Conservation (phyloP, 2,113 vertebrate species). For the Brachyistius frenatus region DNA sequence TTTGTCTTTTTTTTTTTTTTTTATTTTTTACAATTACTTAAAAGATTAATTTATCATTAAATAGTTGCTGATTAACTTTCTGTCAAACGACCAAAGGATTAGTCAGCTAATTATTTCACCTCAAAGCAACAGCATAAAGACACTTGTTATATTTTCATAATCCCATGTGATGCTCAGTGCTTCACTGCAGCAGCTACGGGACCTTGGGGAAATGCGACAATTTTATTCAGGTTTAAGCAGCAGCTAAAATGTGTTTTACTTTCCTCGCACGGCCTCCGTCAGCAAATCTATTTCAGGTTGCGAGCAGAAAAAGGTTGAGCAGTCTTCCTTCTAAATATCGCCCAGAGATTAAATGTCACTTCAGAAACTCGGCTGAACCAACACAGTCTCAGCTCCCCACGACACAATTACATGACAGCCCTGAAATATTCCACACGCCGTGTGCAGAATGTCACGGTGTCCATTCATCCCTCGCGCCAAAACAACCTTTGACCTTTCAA, state of each 20-base stretch:
- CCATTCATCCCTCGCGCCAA: conserved; percentile 60
- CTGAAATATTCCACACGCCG: conserved; percentile 55
- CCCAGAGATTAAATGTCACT: conserved; percentile 67
- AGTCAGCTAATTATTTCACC: neutral
- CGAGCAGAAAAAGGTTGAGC: conserved; percentile 46
- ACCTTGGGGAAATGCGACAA: neutral
- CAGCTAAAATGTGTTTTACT: neutral
- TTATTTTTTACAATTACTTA: neutral
- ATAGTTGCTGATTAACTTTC: neutral
- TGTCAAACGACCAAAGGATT: no score
- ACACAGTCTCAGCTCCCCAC: conserved; percentile 7
- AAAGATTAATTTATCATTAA: conserved; percentile 1
- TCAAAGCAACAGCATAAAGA: neutral
- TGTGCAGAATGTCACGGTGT: conserved; percentile 60
- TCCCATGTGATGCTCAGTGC: neutral
- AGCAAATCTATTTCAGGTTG: conserved; percentile 65
- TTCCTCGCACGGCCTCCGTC: conserved; percentile 22
- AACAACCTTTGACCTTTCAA: conserved; percentile 65
- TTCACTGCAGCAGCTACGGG: neutral
- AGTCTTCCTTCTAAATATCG: conserved; percentile 39
- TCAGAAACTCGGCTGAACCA: conserved; percentile 65
- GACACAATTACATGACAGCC: conserved; percentile 33
- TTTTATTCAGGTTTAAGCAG: conserved; percentile 1
- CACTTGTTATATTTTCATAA: neutral
- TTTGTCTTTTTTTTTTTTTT: neutral